These are phyloP conservation scores for Clamator glandarius DNA, from an alignment of 2,797 vertebrate genomes.

Conservation along the genomic window DNA sequence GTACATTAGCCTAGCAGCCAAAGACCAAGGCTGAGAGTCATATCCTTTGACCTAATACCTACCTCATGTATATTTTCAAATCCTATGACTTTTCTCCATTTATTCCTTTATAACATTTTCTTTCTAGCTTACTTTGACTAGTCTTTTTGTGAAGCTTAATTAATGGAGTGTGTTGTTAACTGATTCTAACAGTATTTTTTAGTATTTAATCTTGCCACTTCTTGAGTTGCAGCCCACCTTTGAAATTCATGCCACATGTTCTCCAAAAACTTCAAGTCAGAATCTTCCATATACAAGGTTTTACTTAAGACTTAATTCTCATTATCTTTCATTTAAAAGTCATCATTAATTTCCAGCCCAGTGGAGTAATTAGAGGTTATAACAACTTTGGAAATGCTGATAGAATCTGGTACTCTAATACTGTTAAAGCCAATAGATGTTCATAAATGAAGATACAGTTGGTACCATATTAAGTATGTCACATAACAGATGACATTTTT, in stretches of 20 bases:
- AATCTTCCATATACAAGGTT: not conserved
- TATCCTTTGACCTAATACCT: not conserved
- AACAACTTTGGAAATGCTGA: not conserved
- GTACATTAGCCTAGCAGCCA: not conserved
- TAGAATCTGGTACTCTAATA: not conserved
- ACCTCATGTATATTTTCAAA: not conserved
- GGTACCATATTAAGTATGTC: not conserved
- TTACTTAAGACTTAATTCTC: not conserved
- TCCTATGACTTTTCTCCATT: not conserved
- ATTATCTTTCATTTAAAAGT: not conserved
- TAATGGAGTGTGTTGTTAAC: not conserved
- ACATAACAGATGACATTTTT: not conserved
- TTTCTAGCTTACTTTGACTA: not conserved
- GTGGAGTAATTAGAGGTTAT: not conserved
- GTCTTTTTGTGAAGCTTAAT: not conserved
- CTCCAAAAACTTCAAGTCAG: not conserved
- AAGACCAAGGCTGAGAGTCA: not conserved
- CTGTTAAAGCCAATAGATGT: not conserved
- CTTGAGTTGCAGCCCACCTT: not conserved
- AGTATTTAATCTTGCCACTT: not conserved
- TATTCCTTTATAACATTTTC: not conserved
- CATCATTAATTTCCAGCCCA: not conserved
- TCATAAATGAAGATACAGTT: not conserved
- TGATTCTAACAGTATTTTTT: not conserved
- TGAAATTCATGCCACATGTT: not conserved